Conservation (phyloP, 2,113 vertebrate species). For the Labrus mixtus region DNA sequence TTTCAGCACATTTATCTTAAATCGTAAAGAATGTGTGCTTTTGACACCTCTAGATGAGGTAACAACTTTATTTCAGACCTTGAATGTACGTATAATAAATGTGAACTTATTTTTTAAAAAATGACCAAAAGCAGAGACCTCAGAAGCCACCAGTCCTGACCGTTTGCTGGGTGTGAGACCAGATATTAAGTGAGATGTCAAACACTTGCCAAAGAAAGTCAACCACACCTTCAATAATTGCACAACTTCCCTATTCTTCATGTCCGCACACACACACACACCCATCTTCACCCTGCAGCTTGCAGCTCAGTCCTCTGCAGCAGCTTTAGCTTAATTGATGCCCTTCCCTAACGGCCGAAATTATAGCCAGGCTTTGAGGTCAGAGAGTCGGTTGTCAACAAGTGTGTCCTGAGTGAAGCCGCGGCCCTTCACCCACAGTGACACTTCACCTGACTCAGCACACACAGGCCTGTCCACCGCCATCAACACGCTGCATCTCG, state of each 20-base stretch:
- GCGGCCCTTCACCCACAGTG: slow-evolving; percentile 65
- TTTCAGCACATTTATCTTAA: no score
- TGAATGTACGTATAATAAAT: neutral
- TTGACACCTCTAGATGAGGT: no score
- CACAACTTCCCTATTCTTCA: slow-evolving; percentile 77
- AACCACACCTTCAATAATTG: slow-evolving; percentile 76
- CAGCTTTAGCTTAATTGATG: slow-evolving; percentile 59
- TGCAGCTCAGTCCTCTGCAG: slow-evolving; percentile 21
- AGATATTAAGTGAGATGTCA: slow-evolving; percentile 43
- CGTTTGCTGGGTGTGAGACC: slow-evolving; percentile 70
- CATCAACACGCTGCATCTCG: slow-evolving; percentile 66
- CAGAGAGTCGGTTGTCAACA: slow-evolving; percentile 72
- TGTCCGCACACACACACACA: slow-evolving; percentile 50
- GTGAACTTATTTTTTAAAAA: neutral
- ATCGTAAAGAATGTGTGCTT: no score
- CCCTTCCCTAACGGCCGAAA: slow-evolving; percentile 67
- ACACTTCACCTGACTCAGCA: slow-evolving; percentile 79
- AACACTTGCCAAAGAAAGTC: slow-evolving; percentile 37
- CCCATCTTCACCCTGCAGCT: slow-evolving; percentile 44
- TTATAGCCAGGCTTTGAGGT: slow-evolving; percentile 60
- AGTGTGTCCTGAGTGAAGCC: slow-evolving; percentile 68
- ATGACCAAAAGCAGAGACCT: neutral
- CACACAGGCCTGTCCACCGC: slow-evolving; percentile 68
- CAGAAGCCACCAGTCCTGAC: slow-evolving; percentile 41
- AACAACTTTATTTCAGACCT: neutral